Conservation (phyloP, 2,888 invertebrate species). For the Callyntrura guangdongensis region DNA sequence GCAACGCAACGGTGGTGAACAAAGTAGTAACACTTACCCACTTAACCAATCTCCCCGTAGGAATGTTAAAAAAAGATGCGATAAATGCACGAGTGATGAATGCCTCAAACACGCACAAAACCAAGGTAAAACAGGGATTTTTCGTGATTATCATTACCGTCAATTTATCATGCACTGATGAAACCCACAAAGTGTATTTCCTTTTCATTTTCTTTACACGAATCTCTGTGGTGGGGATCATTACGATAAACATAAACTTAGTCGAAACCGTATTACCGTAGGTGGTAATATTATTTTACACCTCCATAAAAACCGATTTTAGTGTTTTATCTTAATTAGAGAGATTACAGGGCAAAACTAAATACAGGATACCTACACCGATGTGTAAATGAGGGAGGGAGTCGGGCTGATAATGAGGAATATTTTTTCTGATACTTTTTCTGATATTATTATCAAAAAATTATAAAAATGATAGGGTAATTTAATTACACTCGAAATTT, state of each 20-base stretch:
- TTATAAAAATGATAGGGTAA: slow-evolving; percentile 1
- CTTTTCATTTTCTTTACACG: slow-evolving; percentile 30
- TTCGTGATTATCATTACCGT: slow-evolving; percentile 19
- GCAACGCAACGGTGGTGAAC: slow-evolving; percentile 47
- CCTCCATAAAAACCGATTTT: slow-evolving; percentile 1
- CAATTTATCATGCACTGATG: slow-evolving; percentile 50
- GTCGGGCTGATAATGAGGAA: not conserved
- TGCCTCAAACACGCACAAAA: slow-evolving; percentile 53
- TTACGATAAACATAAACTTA: not conserved
- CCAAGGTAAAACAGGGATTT: not conserved
- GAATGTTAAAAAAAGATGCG: not conserved
- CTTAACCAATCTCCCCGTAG: slow-evolving; percentile 59
- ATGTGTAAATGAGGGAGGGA: not conserved
- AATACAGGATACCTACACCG: not conserved
- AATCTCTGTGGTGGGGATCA: too few species aligned
- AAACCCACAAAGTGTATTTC: slow-evolving; percentile 40
- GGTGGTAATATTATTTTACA: not conserved
- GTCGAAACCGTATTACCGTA: not conserved
- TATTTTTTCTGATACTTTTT: not conserved
- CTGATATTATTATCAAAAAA: not conserved
- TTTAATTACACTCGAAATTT: not conserved
- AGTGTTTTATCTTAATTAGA: slow-evolving; percentile 3
- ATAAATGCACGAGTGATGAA: not conserved
- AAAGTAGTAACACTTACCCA: slow-evolving; percentile 73
- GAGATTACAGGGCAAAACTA: not conserved